Percentiles rank a stretch among this genome's conserved stretches.
Conservation (phyloP, 2,797 vertebrate genomes). For the Furcifer pardalis region DNA sequence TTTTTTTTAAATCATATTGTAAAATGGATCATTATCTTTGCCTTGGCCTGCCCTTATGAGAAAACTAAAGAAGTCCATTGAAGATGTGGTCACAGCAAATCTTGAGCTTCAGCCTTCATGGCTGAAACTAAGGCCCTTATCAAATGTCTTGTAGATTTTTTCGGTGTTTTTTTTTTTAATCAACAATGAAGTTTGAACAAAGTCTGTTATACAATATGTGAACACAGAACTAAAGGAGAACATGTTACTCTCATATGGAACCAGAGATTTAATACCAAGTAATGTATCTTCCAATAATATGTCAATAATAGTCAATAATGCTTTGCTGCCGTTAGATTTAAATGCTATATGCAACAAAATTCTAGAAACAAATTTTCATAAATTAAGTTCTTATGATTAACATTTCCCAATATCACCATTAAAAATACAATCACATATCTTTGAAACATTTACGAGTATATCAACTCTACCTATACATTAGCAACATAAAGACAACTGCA, state of each 20-base stretch:
- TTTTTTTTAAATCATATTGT: background rate
- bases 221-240: background rate
- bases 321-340: background rate
- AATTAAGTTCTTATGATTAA: background rate
- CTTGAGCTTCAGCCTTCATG: background rate
- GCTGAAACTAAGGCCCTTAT: background rate
- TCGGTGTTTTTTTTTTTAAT: background rate
- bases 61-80: background rate
- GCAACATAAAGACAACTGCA: background rate
- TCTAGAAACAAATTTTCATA: background rate
- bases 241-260: background rate
- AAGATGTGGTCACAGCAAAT: background rate
- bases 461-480: slow-evolving; percentile 9
- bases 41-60: background rate
- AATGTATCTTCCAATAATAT: background rate
- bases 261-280: background rate
- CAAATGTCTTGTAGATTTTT: background rate
- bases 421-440: slow-evolving; percentile 1
- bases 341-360: background rate
- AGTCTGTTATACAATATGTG: background rate
- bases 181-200: background rate
- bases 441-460: background rate
- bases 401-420: background rate
- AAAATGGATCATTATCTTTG: background rate
- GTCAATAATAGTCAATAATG: background rate